Evolutionary conservation across 2,113 vertebrate species (phyloP).

Genomic region (Deroptyus accipitrinus): DNA sequence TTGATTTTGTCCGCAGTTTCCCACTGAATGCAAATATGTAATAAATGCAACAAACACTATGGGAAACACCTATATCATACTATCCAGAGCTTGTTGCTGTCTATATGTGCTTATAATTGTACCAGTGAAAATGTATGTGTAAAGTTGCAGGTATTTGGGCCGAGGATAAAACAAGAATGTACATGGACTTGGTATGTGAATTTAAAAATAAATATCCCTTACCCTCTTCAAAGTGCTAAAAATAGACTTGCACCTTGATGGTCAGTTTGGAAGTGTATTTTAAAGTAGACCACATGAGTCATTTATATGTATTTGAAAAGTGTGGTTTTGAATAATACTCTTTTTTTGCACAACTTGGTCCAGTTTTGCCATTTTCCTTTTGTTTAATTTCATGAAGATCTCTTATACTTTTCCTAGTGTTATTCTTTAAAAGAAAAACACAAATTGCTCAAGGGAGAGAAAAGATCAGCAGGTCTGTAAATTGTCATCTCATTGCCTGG

Average conservation of each 20-base stretch:
- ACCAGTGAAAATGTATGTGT: neutral
- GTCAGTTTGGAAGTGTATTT: neutral
- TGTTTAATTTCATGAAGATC: neutral
- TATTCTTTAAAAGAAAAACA: neutral
- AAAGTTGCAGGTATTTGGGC: neutral
- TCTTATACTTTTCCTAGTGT: neutral
- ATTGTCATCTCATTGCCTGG: neutral
- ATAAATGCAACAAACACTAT: neutral
- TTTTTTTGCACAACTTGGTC: neutral
- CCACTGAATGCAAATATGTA: neutral
- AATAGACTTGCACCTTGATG: neutral
- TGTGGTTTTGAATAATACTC: neutral
- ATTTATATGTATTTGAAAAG: neutral
- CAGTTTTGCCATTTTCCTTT: neutral
- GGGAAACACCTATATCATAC: neutral
- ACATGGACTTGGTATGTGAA: neutral
- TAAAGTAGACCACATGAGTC: neutral
- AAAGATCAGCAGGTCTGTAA: neutral
- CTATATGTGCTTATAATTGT: neutral
- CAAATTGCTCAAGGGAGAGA: neutral
- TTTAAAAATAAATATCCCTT: neutral
- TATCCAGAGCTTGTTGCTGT: neutral
- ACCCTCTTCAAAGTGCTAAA: neutral
- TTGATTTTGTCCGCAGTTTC: neutral
- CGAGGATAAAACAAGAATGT: neutral